Evolutionary conservation across 2,888 invertebrate genomes (phyloP), one percentile per base, ranked within the genome.

Genomic region (Nemotelus nigrinus): DNA sequence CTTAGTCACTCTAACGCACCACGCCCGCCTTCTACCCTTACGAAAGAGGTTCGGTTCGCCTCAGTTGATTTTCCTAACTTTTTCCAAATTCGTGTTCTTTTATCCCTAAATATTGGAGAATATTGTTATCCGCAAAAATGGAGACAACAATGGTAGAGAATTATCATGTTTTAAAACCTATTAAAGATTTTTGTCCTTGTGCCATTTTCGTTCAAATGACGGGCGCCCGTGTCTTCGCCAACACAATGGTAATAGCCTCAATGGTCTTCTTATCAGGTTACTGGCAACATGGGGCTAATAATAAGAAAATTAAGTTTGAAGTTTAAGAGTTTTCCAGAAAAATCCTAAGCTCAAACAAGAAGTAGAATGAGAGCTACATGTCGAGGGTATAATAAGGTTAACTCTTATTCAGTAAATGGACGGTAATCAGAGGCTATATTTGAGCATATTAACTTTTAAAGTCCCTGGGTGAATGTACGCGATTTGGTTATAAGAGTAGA

Each of bases 201-300:
- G 50, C 74, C 77, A 60, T 74, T 67, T 74, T 74, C 60, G 44
- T 77, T 68, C 65, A 74, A 68, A 77, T 68, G 67, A 72, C 63
- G 5, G 25, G 10, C 70, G 68, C 60, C 58, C 50, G 57, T 45
- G 71, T 68, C 71, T 57, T 48, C 67, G 65, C 48, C 44, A n/a
- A n/a, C 74, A 60, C 74, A 74, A 74, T 60, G 63, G 48, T 74
- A 74, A 74, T 74, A 74, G 74, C 63, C 74, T 74, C 74, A 60
- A 74, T 74, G 74, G 74, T 60, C 74, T 60, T 74, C 74, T 79
- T 79, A 79, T 79, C 79, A 79, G 77, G 79, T 79, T 79, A 79
- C 77, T 79, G 68, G 74, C 79, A 77, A 79, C 79, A 79, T 79
- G 79, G 79, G 79, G 79, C 79, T 77, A 79, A 79, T 79, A 79